A percentile compares a stretch with the other conserved stretches of the same genome.
phyloP scores from a whole-genome alignment of 64 coral and sea anemone species.

The Pachyseris speciosa region DNA sequence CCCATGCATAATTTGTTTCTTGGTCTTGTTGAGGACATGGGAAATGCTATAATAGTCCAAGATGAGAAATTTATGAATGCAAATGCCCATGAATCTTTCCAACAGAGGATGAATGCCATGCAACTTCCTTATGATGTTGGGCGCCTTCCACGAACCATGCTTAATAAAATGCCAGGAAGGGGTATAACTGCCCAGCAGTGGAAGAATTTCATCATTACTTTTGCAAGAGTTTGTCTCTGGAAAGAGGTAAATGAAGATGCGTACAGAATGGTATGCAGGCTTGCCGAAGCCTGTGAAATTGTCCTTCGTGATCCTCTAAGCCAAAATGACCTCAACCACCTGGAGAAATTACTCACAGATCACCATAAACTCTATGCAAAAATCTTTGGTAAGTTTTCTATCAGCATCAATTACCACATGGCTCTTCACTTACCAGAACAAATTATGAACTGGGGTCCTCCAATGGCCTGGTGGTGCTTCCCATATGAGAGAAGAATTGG shows the following conservation, averaged over 20 bases:
- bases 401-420: constrained; percentile 40
- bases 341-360: background rate
- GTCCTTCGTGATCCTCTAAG: background rate
- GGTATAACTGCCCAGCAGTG: constrained; percentile 15
- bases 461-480: constrained; percentile 24
- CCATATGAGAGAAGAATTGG: constrained; percentile 30
- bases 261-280: background rate
- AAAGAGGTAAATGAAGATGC: background rate
- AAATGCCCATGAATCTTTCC: background rate
- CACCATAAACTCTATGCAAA: constrained; percentile 17
- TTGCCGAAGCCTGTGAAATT: constrained; percentile 7
- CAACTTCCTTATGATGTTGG: constrained; percentile 45
- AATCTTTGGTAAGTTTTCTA: background rate
- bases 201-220: constrained; percentile 10
- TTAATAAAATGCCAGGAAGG: background rate
- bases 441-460: constrained; percentile 41
- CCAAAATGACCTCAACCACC: background rate
- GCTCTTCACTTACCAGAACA: constrained; percentile 20
- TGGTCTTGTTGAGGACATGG: no score
- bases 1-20: no score
- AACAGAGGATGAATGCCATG: background rate
- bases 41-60: background rate
- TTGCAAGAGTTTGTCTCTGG: constrained; percentile 34
- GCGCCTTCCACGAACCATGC: background rate
- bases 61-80: constrained; percentile 4